Evolutionary conservation across 2,797 vertebrate genomes (phyloP).

Genomic region (Manis crassicaudata): DNA sequence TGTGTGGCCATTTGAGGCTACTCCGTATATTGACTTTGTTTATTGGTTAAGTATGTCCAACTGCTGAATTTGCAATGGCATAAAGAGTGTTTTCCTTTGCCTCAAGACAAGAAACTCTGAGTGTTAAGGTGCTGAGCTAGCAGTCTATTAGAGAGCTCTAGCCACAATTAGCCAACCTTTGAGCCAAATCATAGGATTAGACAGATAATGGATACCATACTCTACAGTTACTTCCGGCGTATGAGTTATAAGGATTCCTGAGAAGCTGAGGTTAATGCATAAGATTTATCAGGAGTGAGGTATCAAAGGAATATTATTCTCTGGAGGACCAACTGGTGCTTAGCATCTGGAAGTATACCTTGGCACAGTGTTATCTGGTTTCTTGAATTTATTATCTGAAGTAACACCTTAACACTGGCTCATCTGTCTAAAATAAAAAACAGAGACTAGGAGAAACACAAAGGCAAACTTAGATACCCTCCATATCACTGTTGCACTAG

Average conservation of each 20-base stretch:
- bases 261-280: constrained; percentile 75
- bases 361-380: constrained; percentile 77
- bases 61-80: constrained; percentile 52
- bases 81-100: constrained; percentile 57
- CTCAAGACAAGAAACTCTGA: constrained; percentile 51
- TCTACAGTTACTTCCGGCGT: constrained; percentile 60
- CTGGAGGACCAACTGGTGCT: constrained; percentile 58
- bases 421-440: constrained; percentile 61
- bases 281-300: constrained; percentile 70
- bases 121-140: constrained; percentile 53
- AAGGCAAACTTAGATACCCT: constrained; percentile 40
- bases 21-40: not conserved
- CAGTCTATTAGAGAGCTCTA: constrained; percentile 20
- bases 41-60: constrained; percentile 50
- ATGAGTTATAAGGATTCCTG: constrained; percentile 71
- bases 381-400: constrained; percentile 74
- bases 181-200: constrained; percentile 49
- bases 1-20: constrained; percentile 30
- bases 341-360: constrained; percentile 68
- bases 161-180: constrained; percentile 51
- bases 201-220: constrained; percentile 58
- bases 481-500: not conserved
- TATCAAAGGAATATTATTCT: constrained; percentile 74
- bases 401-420: constrained; percentile 79
- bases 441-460: constrained; percentile 55